These are phyloP conservation scores for Deroplatys truncata DNA, from an alignment of 2,888 invertebrate species.

Conservation along the genomic window DNA sequence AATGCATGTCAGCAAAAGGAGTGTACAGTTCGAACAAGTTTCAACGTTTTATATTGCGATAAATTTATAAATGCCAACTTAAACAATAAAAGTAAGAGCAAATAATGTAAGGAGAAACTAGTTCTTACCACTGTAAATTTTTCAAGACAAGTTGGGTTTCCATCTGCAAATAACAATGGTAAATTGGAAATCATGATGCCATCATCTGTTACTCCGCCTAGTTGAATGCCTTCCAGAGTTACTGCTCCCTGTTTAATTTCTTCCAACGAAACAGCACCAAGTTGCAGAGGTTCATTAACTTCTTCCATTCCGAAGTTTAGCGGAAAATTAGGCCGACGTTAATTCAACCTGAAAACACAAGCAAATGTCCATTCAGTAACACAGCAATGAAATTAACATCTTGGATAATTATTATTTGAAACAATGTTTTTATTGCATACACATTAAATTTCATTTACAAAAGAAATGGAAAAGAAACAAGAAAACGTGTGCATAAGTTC, in stretches of 20 bases:
- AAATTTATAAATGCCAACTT: too few species aligned
- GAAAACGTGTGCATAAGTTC: too few species aligned
- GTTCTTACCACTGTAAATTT: constrained; percentile 51
- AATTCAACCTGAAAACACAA: background rate
- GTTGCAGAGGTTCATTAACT: background rate
- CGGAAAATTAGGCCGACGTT: background rate
- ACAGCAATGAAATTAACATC: too few species aligned
- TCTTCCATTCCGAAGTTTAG: background rate
- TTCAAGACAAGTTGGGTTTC: constrained; percentile 63
- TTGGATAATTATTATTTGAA: too few species aligned
- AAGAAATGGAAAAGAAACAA: too few species aligned
- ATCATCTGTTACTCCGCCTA: background rate
- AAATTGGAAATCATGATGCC: constrained; percentile 63
- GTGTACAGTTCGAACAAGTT: too few species aligned
- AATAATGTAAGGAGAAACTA: background rate
- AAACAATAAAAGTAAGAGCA: too few species aligned
- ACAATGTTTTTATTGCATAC: too few species aligned
- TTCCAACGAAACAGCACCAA: background rate
- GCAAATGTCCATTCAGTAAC: too few species aligned
- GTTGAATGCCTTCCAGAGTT: background rate
- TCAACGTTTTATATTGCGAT: too few species aligned
- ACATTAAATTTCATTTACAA: too few species aligned
- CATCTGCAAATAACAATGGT: constrained; percentile 66
- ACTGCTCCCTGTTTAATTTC: background rate
- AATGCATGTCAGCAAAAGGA: too few species aligned